Conservation (phyloP, 2,797 vertebrate genomes). For the Echeneis naucrates region DNA sequence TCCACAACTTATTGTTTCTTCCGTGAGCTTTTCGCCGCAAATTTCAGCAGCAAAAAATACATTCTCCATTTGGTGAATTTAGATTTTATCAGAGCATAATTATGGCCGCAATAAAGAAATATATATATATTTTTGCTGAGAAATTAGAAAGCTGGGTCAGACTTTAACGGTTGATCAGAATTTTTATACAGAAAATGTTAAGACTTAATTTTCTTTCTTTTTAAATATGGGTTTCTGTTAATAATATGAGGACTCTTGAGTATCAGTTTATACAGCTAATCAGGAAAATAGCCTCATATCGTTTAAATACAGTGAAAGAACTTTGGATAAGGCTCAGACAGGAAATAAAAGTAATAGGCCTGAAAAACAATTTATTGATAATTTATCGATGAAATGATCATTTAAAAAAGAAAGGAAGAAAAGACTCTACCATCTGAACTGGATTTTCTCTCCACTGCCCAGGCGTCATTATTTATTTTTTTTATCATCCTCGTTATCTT, state of each 20-base stretch:
- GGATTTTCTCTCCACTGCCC: conserved; percentile 2
- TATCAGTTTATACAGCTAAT: neutral
- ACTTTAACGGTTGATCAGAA: neutral
- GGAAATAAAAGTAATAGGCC: neutral
- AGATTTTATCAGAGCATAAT: neutral
- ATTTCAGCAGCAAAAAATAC: neutral
- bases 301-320: neutral
- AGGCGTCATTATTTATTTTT: neutral
- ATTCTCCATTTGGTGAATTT: neutral
- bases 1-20: neutral
- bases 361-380: neutral
- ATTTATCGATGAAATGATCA: neutral
- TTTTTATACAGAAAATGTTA: conserved; percentile 13
- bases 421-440: neutral
- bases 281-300: neutral
- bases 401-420: neutral
- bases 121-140: neutral
- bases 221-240: neutral
- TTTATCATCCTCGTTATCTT: neutral
- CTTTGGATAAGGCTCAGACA: neutral
- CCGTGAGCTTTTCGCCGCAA: neutral
- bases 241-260: neutral
- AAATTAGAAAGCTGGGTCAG: conserved; percentile 6
- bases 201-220: too few relatives aligned
- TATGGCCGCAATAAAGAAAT: neutral